phyloP scores from a whole-genome alignment of 2,113 vertebrate genomes.

The Pteropus alecto region DNA sequence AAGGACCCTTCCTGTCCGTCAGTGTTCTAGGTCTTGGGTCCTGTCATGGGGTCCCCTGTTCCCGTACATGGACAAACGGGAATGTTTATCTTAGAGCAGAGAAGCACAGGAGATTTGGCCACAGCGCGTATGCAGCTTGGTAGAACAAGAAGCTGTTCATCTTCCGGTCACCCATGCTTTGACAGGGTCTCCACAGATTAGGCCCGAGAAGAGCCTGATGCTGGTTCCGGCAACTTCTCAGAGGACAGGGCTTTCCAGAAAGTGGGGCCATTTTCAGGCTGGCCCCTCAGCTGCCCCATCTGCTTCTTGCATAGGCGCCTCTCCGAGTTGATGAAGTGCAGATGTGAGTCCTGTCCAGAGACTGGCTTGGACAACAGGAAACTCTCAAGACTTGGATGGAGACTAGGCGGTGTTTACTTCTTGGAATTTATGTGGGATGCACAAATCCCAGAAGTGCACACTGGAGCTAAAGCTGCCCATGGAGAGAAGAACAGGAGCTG shows the following conservation, averaged over 20 bases:
- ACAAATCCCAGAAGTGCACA: neutral
- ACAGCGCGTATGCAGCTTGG: fast-evolving
- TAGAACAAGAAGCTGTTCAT: fast-evolving
- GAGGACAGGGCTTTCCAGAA: neutral
- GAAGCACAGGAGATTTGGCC: fast-evolving
- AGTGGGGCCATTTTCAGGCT: neutral
- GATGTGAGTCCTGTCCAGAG: slow-evolving; percentile 66
- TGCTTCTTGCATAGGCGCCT: neutral
- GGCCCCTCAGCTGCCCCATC: neutral
- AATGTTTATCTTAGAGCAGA: neutral
- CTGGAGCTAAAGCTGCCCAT: neutral
- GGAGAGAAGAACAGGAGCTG: neutral
- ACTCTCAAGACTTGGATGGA: slow-evolving; percentile 52
- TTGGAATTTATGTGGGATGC: slow-evolving; percentile 25
- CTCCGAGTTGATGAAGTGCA: slow-evolving; percentile 70
- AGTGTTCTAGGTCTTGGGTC: neutral
- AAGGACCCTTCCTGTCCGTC: neutral
- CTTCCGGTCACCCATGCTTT: neutral
- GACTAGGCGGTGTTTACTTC: slow-evolving; percentile 2
- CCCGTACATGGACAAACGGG: neutral
- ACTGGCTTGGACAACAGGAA: slow-evolving; percentile 73
- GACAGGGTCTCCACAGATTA: neutral
- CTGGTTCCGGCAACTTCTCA: neutral
- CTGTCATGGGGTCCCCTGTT: fast-evolving
- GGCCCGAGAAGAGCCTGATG: neutral